phyloP scores from a whole-genome alignment of 2,113 vertebrate species.

The Corynorhinus townsendii region DNA sequence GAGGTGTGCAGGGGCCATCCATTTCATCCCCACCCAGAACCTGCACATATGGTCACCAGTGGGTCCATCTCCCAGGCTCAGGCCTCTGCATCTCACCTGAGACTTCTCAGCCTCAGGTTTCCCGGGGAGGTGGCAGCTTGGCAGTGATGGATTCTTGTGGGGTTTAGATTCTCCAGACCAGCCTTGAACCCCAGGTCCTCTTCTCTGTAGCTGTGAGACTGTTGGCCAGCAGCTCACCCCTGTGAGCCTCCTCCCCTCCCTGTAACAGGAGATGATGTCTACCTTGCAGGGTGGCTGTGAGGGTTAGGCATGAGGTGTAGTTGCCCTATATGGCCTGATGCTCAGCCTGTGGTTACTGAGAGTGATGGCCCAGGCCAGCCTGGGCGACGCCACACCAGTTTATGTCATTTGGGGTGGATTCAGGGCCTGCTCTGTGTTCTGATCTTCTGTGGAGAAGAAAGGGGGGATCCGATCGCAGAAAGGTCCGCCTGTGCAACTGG shows the following conservation, averaged over 20 bases:
- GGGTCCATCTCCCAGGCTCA: background rate
- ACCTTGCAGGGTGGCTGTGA: background rate
- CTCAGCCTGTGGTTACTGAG: background rate
- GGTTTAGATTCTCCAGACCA: background rate
- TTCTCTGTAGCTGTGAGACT: background rate
- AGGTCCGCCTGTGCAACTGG: background rate
- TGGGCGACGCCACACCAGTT: background rate
- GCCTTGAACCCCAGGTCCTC: background rate
- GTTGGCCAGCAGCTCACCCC: rapidly evolving
- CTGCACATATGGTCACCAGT: background rate
- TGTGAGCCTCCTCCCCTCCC: background rate
- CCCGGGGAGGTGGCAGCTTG: background rate
- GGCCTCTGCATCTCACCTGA: background rate
- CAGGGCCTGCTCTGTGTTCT: background rate
- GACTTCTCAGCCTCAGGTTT: background rate
- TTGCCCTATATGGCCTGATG: background rate
- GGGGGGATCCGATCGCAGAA: background rate
- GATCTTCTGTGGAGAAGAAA: background rate
- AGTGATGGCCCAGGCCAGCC: background rate
- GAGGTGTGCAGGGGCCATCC: background rate
- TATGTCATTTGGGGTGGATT: background rate
- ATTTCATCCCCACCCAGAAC: background rate
- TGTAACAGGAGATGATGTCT: background rate
- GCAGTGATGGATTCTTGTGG: background rate
- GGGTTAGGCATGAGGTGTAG: background rate